Evolutionary conservation across 1,140 invertebrate genomes (phyloP), one percentile per base, ranked within the genome.

Genomic region (Zaprionus kolodkinae): DNA sequence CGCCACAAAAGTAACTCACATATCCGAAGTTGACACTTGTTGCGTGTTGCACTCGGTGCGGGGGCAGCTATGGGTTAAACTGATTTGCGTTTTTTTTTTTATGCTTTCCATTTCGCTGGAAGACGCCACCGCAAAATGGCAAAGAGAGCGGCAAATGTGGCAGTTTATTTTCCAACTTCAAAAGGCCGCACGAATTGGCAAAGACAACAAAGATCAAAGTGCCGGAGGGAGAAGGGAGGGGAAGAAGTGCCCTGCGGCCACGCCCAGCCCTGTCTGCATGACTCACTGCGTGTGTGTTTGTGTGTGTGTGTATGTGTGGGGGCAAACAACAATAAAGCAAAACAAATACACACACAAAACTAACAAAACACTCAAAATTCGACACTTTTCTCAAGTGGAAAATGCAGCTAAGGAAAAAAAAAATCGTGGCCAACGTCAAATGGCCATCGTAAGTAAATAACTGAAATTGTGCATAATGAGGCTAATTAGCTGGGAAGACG

Each of bases 401-500:
- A 79, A 78, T 88, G 79, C 69, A 66, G 50, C 48, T 36, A 52
- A 52, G 61, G 2, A 21, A 21, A 21, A 21, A 21, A 21, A 21
- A 65, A 45, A 17, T 45, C 35, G 35, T 33, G 40, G 27, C 27
- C 27, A 30, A 30, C 27, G 27, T 1, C 27, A 30, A 30, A 30
- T 83, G 80, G 72, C 64, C 69, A 60, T 67, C 57, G 45, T 56
- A 82, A 87, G 76, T 83, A 82, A 87, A 86, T 76, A 82, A 50
- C 68, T 79, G n/a, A 78, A 74, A 83, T 84, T 84, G 78, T 84
- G 80, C 77, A 84, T 86, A 88, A 88, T 88, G 73, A 88, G 73
- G 85, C 80, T 88, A 88, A 88, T 88, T 88, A 88, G 80, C 66
- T 87, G 83, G 83, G 76, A 82, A 83, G 73, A 62, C n/a, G n/a